These are phyloP conservation scores for Caenorhabditis inopinata DNA, from an alignment of 1,140 invertebrate species.

Conservation along the genomic window DNA sequence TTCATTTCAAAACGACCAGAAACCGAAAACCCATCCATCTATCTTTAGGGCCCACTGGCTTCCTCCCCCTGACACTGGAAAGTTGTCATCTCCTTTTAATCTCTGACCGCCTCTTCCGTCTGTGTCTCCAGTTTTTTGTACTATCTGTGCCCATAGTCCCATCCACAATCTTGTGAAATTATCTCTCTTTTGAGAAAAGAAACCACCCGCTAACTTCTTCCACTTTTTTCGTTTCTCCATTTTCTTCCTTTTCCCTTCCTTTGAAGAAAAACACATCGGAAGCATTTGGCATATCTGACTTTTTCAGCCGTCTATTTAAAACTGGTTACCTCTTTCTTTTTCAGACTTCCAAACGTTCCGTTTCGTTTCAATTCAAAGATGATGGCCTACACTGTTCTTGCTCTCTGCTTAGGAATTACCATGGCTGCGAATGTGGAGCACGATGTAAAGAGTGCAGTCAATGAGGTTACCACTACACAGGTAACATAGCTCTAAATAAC, in stretches of 20 bases:
- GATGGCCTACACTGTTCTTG: neutral
- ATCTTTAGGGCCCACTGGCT: neutral
- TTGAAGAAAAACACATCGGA: neutral
- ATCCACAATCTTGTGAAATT: slow-evolving; percentile 29
- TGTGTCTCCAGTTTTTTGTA: neutral
- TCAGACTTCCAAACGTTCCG: neutral
- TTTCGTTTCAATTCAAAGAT: neutral
- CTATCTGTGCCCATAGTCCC: neutral
- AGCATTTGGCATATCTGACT: no score
- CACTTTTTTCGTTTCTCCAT: neutral
- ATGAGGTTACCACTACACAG: slow-evolving; percentile 36
- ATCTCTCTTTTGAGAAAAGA: slow-evolving; percentile 26
- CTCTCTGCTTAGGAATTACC: neutral
- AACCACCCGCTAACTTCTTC: neutral
- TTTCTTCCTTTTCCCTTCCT: neutral
- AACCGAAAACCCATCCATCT: slow-evolving; percentile 17
- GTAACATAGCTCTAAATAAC: neutral
- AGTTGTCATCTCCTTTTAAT: neutral
- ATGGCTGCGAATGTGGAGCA: neutral
- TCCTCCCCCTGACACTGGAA: neutral
- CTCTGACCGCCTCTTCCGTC: slow-evolving; percentile 10
- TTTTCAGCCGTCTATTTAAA: no score
- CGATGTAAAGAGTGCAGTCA: slow-evolving; percentile 34
- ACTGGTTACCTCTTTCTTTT: no score
- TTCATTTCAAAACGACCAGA: slow-evolving; percentile 1